Percentiles rank a stretch among this genome's conserved stretches.
phyloP scores from a whole-genome alignment of 2,888 invertebrate species.

The Synanthedon tipuliformis region DNA sequence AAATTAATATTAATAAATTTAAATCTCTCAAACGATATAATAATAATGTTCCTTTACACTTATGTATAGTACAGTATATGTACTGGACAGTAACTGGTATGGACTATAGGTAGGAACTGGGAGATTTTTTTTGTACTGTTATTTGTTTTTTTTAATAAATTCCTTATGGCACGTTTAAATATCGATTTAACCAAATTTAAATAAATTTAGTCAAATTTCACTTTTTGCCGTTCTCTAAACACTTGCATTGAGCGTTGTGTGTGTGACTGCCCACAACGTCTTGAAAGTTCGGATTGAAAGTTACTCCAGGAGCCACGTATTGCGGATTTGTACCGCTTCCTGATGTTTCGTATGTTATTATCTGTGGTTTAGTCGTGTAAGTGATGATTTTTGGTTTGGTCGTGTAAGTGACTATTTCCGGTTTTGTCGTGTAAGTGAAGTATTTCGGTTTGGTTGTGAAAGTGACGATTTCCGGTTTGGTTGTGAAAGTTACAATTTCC shows the following conservation, averaged over 20 bases:
- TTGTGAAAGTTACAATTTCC: conserved; percentile 39
- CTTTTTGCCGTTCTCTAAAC: conserved; percentile 43
- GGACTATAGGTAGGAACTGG: conserved; percentile 30
- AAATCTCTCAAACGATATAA: too few relatives aligned
- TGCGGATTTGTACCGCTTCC: conserved; percentile 52
- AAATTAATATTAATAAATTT: too few relatives aligned
- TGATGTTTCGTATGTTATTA: conserved; percentile 49
- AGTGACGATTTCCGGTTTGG: conserved; percentile 40
- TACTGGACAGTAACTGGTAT: conserved; percentile 12
- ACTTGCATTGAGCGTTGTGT: conserved; percentile 51
- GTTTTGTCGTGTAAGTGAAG: conserved; percentile 41
- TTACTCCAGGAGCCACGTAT: conserved; percentile 42
- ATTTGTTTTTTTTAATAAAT: conserved; percentile 5
- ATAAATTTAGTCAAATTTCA: conserved; percentile 5
- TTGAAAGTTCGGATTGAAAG: conserved; percentile 42
- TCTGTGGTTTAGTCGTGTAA: conserved; percentile 32
- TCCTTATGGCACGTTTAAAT: conserved; percentile 37
- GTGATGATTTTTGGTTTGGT: conserved; percentile 30
- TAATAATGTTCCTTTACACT: too few relatives aligned
- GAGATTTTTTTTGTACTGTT: conserved; percentile 19
- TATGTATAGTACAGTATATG: not conserved
- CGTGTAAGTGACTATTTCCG: conserved; percentile 30
- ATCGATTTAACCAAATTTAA: conserved; percentile 2
- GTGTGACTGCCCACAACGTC: conserved; percentile 38
- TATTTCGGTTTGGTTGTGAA: conserved; percentile 44